Base-by-base conservation (phyloP, 2,113 vertebrate species). In the Passer domesticus region DNA sequence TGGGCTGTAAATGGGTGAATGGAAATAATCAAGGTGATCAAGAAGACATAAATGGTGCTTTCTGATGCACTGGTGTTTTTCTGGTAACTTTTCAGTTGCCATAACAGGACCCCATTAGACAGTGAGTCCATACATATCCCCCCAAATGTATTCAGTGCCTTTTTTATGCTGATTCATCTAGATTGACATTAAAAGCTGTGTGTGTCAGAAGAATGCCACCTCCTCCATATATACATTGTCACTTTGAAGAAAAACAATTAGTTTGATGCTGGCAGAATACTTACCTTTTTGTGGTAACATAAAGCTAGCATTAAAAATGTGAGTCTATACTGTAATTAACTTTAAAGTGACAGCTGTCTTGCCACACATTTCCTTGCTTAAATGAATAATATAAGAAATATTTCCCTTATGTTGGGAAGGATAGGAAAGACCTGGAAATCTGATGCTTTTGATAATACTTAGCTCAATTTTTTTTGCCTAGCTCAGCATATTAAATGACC, bases 291-390 rank as follows among this genome's bases (percentile, higher is more conserved):
- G 68, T 83, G 85, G 56, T 78, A 82, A 72, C 69, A 14, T 89
- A 85, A 95, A 92, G 31, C 69, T 87, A 53, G 67, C 39, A 56
- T 90, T 93, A 87, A 90, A 95, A 95, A 93, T 62, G 33, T 41
- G 72, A 92, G 15, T 52, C 76, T 90, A 27, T 81, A 23, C 80
- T 77, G 25, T 78, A 93, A 95, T 95, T 89, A 86, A 74, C 60
- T 89, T 83, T 50, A 25, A 96, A 96, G n/a, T 95, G 95, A 82
- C 90, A 94, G 79, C 87, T 92, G 84, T 96, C 90, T 64, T 5
- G 9, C 88, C 58, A 81, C 83, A 85, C 41, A 18, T 90, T 87
- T 90, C 69, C 62, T 63, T 89, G 55, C 47, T 84, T 23, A 85
- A 77, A 83, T 77, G 35, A 70, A 18, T 60, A 88, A 73, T 77